Base-by-base conservation (phyloP, 2,888 invertebrate genomes). In the Isoperla grammatica region DNA sequence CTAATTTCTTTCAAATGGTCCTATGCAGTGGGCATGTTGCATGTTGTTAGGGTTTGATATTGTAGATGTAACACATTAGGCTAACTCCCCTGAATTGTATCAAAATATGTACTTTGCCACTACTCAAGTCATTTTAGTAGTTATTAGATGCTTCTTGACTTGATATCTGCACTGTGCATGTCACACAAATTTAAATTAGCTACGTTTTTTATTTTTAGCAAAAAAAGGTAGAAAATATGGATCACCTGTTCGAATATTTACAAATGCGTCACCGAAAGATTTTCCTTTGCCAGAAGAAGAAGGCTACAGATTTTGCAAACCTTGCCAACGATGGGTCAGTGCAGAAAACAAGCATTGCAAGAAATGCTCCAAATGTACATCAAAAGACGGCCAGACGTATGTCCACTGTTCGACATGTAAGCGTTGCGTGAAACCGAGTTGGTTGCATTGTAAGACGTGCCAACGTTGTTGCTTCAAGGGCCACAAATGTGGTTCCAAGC, bases 211-310 rank as follows among this genome's bases (percentile, higher is more conserved):
- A 35, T 56, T 64, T 60, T n/a, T 43, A 66, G 68, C 73, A 1
- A 75, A 78, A 37, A 78, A 76, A 53, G 81, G 81, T 19, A 79
- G 84, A 19, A 88, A 87, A 70, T 77, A 83, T 23, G 90, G 90
- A 0, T 93, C 94, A 0, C 92, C 93, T 0, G 89, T 95, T 1
- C 79, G 95, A 12, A 82, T 95, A 66, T 95, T 92, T 70, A 95
- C 94, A 1, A 95, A 94, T 73, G 75, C 93, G 17, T 79, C 83
- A 0, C 69, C 75, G 3, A 71, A 72, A 43, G 54, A 69, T 56
- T 68, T 84, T 37, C 64, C 69, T 69, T 78, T 76, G 71, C 87
- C 81, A 65, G 72, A 71, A 69, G 78, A 72, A 64, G 86, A 79
- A 74, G 87, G 84, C 64, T 94, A 81, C 77, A 86, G 79, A 76